Conservation (phyloP, 1,140 invertebrate species). For the Bactericera cockerelli region DNA sequence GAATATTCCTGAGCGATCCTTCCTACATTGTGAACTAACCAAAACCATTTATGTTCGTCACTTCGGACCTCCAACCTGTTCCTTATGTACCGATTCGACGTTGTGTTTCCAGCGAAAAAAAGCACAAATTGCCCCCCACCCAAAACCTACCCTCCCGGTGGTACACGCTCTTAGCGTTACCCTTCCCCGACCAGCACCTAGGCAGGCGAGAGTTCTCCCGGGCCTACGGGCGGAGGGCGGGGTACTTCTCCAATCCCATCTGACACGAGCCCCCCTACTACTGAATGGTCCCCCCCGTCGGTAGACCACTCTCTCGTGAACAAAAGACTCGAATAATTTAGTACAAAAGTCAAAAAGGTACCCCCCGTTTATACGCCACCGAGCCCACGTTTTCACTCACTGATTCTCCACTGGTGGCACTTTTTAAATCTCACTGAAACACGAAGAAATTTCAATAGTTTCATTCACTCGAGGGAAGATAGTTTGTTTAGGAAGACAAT, state of each 20-base stretch:
- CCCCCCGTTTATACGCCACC: neutral
- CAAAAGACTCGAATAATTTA: neutral
- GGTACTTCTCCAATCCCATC: constrained; percentile 62
- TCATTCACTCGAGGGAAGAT: no score
- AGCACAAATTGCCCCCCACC: constrained; percentile 25
- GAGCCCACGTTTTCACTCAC: neutral
- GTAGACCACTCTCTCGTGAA: neutral
- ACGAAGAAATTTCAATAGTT: no score
- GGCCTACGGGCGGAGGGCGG: constrained; percentile 54
- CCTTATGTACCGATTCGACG: no score
- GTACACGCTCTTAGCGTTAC: constrained; percentile 77
- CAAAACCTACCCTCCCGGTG: constrained; percentile 52
- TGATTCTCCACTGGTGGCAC: neutral
- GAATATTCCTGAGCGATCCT: no score
- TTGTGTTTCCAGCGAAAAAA: constrained; percentile 11
- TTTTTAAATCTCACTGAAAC: no score
- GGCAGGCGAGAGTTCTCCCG: constrained; percentile 65
- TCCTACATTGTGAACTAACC: no score
- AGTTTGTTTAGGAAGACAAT: no score
- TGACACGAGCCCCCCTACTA: constrained; percentile 19
- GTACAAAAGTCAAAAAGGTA: constrained; percentile 7
- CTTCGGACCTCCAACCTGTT: no score
- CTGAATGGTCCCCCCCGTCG: neutral
- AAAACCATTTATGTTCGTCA: neutral
- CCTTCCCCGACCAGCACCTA: constrained; percentile 80